phyloP scores from a whole-genome alignment of 2,113 vertebrate genomes.

The Mellivora capensis region DNA sequence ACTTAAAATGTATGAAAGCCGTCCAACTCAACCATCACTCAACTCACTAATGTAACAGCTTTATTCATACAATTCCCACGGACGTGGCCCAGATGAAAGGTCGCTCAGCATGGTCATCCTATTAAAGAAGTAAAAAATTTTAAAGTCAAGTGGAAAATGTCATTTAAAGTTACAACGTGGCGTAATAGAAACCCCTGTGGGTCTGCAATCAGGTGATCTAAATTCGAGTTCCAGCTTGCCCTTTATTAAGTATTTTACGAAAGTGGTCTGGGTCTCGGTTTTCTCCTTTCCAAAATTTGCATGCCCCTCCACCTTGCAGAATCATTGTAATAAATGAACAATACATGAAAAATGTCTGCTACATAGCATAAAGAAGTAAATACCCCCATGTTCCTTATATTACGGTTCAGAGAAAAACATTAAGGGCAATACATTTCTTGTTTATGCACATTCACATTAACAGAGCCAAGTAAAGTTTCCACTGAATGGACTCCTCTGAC shows the following conservation, averaged over 20 bases:
- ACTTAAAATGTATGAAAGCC: constrained; percentile 59
- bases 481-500: not conserved
- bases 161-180: not conserved
- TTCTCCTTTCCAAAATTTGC: constrained; percentile 2
- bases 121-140: constrained; percentile 23
- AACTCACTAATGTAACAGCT: constrained; percentile 70
- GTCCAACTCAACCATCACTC: constrained; percentile 54
- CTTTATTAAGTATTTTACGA: not conserved
- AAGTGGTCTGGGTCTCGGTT: not conserved
- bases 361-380: not conserved
- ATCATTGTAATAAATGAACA: not conserved
- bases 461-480: not conserved
- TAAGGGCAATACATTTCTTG: not conserved
- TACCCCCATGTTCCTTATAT: not conserved
- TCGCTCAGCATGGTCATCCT: constrained; percentile 44
- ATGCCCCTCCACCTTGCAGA: not conserved
- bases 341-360: not conserved
- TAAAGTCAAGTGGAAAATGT: constrained; percentile 43
- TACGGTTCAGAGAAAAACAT: not conserved
- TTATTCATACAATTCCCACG: constrained; percentile 56
- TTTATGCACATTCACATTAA: not conserved
- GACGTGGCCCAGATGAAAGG: constrained; percentile 34
- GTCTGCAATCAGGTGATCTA: not conserved
- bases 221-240: constrained; percentile 19
- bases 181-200: not conserved